A percentile compares a stretch with the other conserved stretches of the same genome.
These are phyloP conservation scores for Patiria miniata DNA, from an alignment of 35 echinoderm and acorn worm genomes.

Conservation along the genomic window DNA sequence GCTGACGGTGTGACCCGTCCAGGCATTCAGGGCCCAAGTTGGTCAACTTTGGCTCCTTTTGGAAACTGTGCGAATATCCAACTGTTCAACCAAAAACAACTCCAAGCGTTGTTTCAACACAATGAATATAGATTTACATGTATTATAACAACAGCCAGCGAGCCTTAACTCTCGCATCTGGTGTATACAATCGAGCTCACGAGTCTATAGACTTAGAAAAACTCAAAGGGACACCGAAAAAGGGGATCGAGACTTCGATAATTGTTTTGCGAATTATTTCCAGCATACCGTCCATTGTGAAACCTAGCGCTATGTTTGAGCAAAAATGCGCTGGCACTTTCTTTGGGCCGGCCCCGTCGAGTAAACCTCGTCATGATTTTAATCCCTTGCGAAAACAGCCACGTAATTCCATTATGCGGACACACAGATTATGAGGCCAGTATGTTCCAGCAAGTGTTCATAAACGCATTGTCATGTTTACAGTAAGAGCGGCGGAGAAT, in stretches of 20 bases:
- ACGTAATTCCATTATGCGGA: neutral
- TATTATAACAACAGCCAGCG: neutral
- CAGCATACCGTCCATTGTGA: neutral
- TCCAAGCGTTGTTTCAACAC: too few relatives aligned
- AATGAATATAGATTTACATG: conserved; percentile 10
- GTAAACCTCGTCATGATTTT: neutral
- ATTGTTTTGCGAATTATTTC: conserved; percentile 21
- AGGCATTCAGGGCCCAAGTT: too few relatives aligned
- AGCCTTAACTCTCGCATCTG: neutral
- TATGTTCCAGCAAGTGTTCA: neutral
- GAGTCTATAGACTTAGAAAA: conserved; percentile 2
- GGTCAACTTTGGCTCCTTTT: too few relatives aligned
- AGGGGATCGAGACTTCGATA: neutral
- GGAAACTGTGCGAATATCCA: too few relatives aligned
- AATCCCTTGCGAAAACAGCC: too few relatives aligned
- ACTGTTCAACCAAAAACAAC: too few relatives aligned
- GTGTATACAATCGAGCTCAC: neutral
- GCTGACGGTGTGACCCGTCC: too few relatives aligned
- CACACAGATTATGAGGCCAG: conserved; percentile 9
- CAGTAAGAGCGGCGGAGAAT: neutral
- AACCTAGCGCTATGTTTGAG: too few relatives aligned
- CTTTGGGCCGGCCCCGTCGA: neutral
- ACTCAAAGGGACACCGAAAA: neutral
- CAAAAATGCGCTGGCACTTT: neutral
- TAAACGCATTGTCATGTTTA: conserved; percentile 2